phyloP scores from a whole-genome alignment of 2,113 vertebrate species.

The Saccopteryx leptura region DNA sequence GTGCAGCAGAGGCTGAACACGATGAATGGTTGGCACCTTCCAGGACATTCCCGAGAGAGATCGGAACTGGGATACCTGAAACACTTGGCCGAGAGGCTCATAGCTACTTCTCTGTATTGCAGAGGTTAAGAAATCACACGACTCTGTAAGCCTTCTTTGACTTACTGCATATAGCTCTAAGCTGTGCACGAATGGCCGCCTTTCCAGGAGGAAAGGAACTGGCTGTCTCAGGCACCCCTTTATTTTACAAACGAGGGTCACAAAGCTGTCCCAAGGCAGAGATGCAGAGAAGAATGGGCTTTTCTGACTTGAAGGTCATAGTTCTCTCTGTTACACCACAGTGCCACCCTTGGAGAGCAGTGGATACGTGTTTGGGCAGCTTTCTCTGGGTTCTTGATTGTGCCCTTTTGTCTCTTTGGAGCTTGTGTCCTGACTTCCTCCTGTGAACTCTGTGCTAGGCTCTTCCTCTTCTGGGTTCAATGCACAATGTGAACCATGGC shows the following conservation, averaged over 20 bases:
- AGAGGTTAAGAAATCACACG: neutral
- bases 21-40: neutral
- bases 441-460: neutral
- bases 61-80: neutral
- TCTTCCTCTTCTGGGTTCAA: neutral
- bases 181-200: neutral
- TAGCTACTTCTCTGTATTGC: neutral
- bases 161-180: neutral
- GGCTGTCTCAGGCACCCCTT: neutral
- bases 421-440: neutral
- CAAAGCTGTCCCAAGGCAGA: neutral
- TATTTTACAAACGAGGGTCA: neutral
- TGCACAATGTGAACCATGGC: accelerated
- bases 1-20: neutral
- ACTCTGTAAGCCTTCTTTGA: neutral
- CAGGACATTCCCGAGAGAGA: neutral
- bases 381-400: neutral
- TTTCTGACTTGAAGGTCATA: neutral
- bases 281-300: neutral
- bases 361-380: neutral
- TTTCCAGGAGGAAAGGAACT: neutral
- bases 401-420: neutral
- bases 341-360: neutral
- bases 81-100: neutral
- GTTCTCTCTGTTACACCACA: neutral